These are phyloP conservation scores for Puntigrus tetrazona DNA, from an alignment of 2,113 vertebrate species.

Conservation along the genomic window DNA sequence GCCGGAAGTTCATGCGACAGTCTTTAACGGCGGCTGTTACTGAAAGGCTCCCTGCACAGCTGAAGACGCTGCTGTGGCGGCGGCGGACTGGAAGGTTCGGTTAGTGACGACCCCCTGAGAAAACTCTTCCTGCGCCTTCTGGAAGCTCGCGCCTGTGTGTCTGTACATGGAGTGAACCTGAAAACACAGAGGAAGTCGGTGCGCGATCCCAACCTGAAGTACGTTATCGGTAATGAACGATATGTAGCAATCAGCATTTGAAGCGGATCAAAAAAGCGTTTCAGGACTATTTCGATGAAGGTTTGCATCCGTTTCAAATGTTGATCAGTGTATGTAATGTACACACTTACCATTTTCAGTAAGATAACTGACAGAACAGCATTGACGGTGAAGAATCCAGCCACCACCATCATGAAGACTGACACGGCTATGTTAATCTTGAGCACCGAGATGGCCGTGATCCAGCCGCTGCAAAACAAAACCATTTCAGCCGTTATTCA, in stretches of 20 bases:
- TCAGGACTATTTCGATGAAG: no score
- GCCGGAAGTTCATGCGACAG: not conserved
- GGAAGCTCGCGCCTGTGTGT: conserved; percentile 90
- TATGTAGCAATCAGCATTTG: no score
- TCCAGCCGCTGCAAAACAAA: conserved; percentile 87
- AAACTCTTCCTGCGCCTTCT: conserved; percentile 93
- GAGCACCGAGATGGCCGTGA: conserved; percentile 79
- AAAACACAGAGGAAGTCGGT: not conserved
- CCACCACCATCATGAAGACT: conserved; percentile 94
- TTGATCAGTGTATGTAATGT: no score
- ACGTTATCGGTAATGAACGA: not conserved
- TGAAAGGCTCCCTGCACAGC: conserved; percentile 82
- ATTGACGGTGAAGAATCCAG: conserved; percentile 88
- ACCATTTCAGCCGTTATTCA: not conserved
- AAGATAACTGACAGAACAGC: conserved; percentile 83
- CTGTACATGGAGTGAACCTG: conserved; percentile 94
- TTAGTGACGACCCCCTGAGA: conserved; percentile 88
- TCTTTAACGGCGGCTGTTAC: conserved; percentile 26
- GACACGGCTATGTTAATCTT: conserved; percentile 69
- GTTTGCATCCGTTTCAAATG: no score
- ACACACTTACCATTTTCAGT: conserved; percentile 91
- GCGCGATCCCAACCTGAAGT: not conserved
- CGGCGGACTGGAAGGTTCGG: conserved; percentile 81
- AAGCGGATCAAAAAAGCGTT: no score
- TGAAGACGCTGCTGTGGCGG: conserved; percentile 78